These are phyloP conservation scores for Adrianichthys oophorus DNA, from an alignment of 2,797 vertebrate genomes.

Conservation along the genomic window DNA sequence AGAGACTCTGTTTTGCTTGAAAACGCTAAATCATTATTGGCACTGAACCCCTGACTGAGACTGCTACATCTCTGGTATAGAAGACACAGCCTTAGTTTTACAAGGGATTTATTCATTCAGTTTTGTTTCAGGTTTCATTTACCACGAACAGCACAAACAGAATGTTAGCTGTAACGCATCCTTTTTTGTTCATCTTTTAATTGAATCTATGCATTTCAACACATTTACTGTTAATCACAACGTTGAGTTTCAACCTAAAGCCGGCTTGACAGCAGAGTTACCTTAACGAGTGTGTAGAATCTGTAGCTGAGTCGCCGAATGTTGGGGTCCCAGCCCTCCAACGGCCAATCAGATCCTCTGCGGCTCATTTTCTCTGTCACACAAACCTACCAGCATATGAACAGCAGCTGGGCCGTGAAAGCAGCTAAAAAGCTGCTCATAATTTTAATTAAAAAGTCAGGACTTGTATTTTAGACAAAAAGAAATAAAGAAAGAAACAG, in stretches of 20 bases:
- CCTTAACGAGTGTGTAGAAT: slow-evolving; percentile 53
- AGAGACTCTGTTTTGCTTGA: too few relatives aligned
- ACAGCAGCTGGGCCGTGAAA: background rate
- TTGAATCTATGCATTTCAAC: too few relatives aligned
- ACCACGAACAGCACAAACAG: too few relatives aligned
- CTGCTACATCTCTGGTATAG: too few relatives aligned
- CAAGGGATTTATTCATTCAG: too few relatives aligned
- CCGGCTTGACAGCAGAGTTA: slow-evolving; percentile 23
- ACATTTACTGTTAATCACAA: background rate
- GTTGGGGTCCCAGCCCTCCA: slow-evolving; percentile 38
- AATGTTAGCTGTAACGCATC: too few relatives aligned
- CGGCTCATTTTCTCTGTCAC: slow-evolving; percentile 26
- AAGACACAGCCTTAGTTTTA: too few relatives aligned
- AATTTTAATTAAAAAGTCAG: background rate
- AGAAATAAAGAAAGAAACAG: background rate
- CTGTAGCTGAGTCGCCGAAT: slow-evolving; percentile 42
- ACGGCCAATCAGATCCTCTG: slow-evolving; percentile 19
- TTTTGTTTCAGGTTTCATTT: too few relatives aligned
- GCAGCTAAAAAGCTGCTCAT: background rate
- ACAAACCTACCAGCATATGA: slow-evolving; percentile 6
- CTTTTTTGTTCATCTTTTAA: too few relatives aligned
- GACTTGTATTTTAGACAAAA: background rate
- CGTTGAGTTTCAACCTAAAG: background rate
- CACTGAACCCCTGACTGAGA: too few relatives aligned
- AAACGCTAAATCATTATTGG: too few relatives aligned